Evolutionary conservation across 2,888 invertebrate genomes (phyloP), one percentile per base, ranked within the genome.

Genomic region (Cosmia trapezina): DNA sequence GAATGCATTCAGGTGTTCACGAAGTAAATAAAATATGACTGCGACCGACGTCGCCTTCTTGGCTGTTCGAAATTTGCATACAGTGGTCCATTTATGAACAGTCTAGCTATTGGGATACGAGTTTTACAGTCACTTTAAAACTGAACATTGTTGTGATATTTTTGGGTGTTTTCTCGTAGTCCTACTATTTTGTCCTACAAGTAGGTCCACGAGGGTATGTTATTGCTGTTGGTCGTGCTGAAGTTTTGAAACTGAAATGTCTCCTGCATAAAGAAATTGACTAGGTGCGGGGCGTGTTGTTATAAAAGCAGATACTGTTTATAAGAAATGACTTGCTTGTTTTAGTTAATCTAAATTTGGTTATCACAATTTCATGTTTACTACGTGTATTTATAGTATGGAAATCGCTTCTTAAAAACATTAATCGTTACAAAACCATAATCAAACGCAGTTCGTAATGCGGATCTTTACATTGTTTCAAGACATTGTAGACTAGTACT

Each of bases 11-110:
- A 45, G n/a, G 64, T 45, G 66, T 66, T 43, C 65, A 43, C 4
- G 65, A 65, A 17, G 43, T 66, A 45, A 66, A 66, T 66, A 66
- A 66, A 66, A 66, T 65, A 66, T 65, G 7, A 45, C 28, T n/a
- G 17, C 14, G 4, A 64, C 14, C 65, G 33, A 11, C 33, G n/a
- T 66, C 43, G 43, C 33, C n/a, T 43, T 33, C 43, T 28, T 33
- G 17, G 43, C 17, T n/a, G 11, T 17, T 33, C 4, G 14, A 33
- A 63, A 45, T 65, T 65, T 66, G 43, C 65, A 64, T 66, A 45
- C 28, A n/a, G n/a, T 33, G 43, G 19, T 63, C 28, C 19, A 9
- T 45, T 17, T 19, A 2, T 64, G 64, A 14, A 9, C 11, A 7
- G 0, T 45, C 14, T 33, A 33, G 43, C 11, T 66, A 17, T 64